A percentile compares a stretch with the other conserved stretches of the same genome.
These are phyloP conservation scores for Heliconius melpomene DNA, from an alignment of 1,140 invertebrate species.

Conservation along the genomic window DNA sequence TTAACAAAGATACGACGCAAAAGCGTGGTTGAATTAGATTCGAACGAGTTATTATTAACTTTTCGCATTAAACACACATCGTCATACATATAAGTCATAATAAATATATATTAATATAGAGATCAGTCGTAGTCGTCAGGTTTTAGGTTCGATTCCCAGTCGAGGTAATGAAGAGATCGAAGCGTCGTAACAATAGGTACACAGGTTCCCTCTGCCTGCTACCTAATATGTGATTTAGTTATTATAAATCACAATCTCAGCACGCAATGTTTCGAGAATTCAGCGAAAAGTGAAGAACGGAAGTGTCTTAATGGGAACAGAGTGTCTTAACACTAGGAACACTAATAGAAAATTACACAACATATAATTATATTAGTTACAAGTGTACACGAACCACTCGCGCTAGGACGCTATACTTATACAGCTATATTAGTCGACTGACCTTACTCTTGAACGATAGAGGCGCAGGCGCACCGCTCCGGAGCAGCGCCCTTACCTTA, in stretches of 20 bases:
- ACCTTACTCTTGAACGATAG: constrained; percentile 78
- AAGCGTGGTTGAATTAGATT: neutral
- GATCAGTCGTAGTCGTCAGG: no score
- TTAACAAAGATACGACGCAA: no score
- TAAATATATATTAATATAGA: neutral
- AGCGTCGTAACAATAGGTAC: no score
- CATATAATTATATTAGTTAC: neutral
- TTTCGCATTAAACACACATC: neutral
- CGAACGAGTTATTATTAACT: neutral
- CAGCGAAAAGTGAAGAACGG: no score
- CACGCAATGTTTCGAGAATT: no score
- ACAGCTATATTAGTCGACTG: constrained; percentile 46
- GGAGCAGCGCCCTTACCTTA: constrained; percentile 59
- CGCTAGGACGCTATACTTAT: constrained; percentile 42
- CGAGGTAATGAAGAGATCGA: no score
- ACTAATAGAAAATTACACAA: neutral
- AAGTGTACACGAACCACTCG: constrained; percentile 43
- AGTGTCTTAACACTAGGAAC: no score
- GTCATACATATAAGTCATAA: neutral
- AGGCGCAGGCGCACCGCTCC: constrained; percentile 36
- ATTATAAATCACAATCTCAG: no score
- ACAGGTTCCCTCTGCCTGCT: no score
- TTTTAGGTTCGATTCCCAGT: no score
- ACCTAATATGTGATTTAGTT: no score
- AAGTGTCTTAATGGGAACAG: no score